Evolutionary conservation across 1,140 invertebrate species (phyloP).

Genomic region (honey bee (Apis mellifera)): DNA sequence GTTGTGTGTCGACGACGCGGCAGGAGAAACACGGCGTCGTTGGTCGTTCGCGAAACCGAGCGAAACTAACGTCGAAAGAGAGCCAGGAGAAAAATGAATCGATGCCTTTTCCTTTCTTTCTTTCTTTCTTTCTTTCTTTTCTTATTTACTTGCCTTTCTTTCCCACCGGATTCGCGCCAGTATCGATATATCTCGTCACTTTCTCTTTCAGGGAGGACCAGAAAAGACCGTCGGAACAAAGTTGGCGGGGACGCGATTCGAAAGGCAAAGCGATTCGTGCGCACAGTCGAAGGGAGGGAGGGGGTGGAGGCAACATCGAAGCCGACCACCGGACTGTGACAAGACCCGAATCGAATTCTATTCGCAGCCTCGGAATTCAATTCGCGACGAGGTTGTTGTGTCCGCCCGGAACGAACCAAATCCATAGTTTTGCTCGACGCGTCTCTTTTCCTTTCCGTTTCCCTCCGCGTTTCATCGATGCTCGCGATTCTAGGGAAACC

Average conservation of each 20-base stretch:
- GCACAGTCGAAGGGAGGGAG: not conserved
- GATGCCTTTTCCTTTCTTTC: not conserved
- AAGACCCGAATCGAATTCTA: conserved; percentile 70
- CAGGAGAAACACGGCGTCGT: not conserved
- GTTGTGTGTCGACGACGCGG: not conserved
- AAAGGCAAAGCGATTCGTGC: conserved; percentile 21
- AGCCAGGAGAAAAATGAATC: not conserved
- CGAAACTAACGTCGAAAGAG: not conserved
- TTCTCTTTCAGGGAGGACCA: not conserved
- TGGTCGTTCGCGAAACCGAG: not conserved
- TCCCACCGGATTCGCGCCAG: accelerated
- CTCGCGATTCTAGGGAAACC: too few species aligned
- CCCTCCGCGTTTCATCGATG: not conserved
- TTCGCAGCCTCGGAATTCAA: conserved; percentile 66
- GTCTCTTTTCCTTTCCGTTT: not conserved
- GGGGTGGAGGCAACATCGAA: conserved; percentile 11
- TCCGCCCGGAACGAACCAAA: conserved; percentile 55
- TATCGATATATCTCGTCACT: not conserved
- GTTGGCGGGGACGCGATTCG: not conserved
- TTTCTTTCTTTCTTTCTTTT: too few species aligned
- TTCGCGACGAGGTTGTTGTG: conserved; percentile 55
- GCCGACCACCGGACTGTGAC: not conserved
- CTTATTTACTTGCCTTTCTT: too few species aligned
- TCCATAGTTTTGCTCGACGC: conserved; percentile 53
- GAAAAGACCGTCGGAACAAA: not conserved